Conservation (phyloP, 2,797 vertebrate species). For the Peromyscus nudipes region DNA sequence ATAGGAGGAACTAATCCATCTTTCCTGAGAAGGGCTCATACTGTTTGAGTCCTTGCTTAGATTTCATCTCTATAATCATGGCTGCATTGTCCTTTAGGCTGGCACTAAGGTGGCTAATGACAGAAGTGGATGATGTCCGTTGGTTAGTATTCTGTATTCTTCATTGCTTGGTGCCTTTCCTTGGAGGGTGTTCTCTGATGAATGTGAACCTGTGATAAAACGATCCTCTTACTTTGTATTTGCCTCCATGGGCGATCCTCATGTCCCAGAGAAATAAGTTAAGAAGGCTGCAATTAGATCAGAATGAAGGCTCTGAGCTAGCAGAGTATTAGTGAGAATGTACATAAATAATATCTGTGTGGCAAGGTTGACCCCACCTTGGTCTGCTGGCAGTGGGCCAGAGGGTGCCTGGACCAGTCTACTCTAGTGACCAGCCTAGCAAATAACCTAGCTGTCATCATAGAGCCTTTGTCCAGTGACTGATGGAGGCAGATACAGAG, state of each 20-base stretch:
- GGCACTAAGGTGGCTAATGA: background rate
- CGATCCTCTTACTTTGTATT: background rate
- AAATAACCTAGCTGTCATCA: too few relatives aligned
- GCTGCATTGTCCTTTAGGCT: background rate
- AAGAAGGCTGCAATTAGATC: background rate
- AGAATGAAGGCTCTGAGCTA: background rate
- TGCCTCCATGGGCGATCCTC: background rate
- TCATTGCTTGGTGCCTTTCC: conserved; percentile 18
- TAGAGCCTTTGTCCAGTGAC: too few relatives aligned
- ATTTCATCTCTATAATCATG: background rate
- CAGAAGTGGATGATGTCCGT: background rate
- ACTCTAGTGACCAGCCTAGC: too few relatives aligned
- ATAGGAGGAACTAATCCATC: background rate
- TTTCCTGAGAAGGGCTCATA: background rate
- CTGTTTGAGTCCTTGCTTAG: background rate
- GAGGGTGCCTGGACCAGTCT: too few relatives aligned
- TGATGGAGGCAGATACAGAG: too few relatives aligned
- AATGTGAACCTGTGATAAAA: background rate
- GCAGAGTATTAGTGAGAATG: background rate
- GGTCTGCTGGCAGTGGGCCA: too few relatives aligned
- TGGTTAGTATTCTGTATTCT: background rate
- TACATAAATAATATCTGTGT: background rate
- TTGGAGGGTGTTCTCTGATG: background rate
- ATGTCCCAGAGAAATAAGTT: background rate
- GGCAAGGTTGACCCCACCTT: too few relatives aligned